Conservation (phyloP, 2,888 invertebrate species). For the Seira musarum region DNA sequence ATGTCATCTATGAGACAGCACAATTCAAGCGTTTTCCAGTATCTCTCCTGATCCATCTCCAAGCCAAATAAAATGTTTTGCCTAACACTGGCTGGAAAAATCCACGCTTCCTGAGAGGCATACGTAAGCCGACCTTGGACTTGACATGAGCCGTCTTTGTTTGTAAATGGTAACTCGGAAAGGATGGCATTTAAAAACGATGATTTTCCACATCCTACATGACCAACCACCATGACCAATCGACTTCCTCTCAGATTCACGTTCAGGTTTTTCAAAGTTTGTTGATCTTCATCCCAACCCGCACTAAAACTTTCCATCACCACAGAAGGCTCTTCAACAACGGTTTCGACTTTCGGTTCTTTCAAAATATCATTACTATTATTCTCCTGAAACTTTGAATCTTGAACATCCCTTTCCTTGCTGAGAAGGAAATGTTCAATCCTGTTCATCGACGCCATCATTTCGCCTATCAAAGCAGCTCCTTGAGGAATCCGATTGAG, state of each 20-base stretch:
- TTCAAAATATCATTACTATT: not conserved
- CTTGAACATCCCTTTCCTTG: not conserved
- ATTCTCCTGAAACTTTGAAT: not conserved
- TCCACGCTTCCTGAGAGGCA: constrained; percentile 50
- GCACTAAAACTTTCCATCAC: not conserved
- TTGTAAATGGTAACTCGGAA: constrained; percentile 79
- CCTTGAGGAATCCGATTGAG: constrained; percentile 41
- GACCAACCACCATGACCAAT: constrained; percentile 46
- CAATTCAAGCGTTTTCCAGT: not conserved
- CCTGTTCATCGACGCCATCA: constrained; percentile 28
- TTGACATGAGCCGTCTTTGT: constrained; percentile 74
- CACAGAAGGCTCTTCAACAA: not conserved
- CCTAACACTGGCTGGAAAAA: constrained; percentile 30
- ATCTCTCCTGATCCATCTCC: constrained; percentile 33
- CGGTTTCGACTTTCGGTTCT: not conserved
- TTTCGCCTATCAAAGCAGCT: constrained; percentile 30
- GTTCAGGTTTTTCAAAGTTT: constrained; percentile 18
- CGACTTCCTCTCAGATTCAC: constrained; percentile 25
- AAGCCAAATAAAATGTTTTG: constrained; percentile 50
- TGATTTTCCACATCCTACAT: constrained; percentile 50
- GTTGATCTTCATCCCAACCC: constrained; percentile 30
- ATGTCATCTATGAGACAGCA: not conserved
- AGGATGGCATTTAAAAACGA: constrained; percentile 79
- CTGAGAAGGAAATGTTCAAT: constrained; percentile 11
- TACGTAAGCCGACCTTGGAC: constrained; percentile 40